Evolutionary conservation across 2,888 invertebrate genomes (phyloP), one percentile per base, ranked within the genome.

Genomic region (Cheilosia vulpina): DNA sequence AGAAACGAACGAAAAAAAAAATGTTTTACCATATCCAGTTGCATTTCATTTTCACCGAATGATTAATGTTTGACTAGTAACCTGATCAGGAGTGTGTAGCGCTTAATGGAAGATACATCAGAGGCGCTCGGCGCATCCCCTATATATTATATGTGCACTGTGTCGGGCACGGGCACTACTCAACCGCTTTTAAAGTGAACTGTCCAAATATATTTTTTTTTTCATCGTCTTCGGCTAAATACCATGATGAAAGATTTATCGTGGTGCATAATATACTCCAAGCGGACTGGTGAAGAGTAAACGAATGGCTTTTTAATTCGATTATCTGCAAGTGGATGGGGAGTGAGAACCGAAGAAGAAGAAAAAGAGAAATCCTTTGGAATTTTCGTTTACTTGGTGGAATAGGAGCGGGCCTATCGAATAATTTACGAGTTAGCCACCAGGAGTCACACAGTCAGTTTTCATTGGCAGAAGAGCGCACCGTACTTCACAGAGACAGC

Each of bases 181-280:
- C 75, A 62, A 43, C 24, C 53, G 47, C 57, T 50, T 65, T 63
- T 71, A 71, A 71, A 81, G 69, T 81, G 63, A 81, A 83, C 79
- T 83, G 83, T 83, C 83, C 78, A 83, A 78, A 83, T 72, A 73
- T n/a, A 50, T 78, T 75, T 69, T 58, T 76, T 69, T 50, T 50
- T 60, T 69, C 66, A 31, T 66, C 75, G 73, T 57, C 17, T n/a
- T 50, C 27, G 69, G 88, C 88, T 89, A 89, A 90, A 91, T 90
- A 90, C 90, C 90, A 90, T 87, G 89, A 87, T 91, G 91, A 91
- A 91, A 91, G 91, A 91, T 91, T 91, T 91, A 91, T 91, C 89
- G 90, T 89, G 89, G 83, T 89, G 89, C 89, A 87, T 76, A 85
- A 38, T 72, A 87, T 72, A 53, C 62, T 81, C 80, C 76, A 77